phyloP scores from a whole-genome alignment of 2,888 invertebrate genomes.

The Adelphocoris suturalis region DNA sequence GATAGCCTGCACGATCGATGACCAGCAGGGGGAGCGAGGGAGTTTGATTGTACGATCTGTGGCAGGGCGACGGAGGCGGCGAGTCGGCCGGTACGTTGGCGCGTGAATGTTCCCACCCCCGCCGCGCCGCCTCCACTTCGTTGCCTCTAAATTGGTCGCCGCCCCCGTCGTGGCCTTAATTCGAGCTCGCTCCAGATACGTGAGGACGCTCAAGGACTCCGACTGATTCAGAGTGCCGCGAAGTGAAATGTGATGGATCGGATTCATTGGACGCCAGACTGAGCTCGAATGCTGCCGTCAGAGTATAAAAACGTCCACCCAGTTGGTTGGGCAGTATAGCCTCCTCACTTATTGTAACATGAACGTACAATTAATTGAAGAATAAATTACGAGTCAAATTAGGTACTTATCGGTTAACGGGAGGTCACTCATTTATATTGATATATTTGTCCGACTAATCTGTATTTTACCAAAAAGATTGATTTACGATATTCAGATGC shows the following conservation, averaged over 20 bases:
- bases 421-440: too few relatives aligned
- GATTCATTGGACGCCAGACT: not conserved
- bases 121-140: conserved; percentile 38
- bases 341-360: too few relatives aligned
- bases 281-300: not conserved
- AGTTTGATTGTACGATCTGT: not conserved
- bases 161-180: conserved; percentile 57
- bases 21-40: too few relatives aligned
- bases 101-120: not conserved
- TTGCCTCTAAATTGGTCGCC: conserved; percentile 55
- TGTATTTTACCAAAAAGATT: too few relatives aligned
- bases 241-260: not conserved
- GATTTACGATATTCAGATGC: too few relatives aligned
- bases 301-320: not conserved
- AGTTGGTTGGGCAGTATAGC: too few relatives aligned
- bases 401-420: too few relatives aligned
- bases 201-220: conserved; percentile 59
- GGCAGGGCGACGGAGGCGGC: not conserved
- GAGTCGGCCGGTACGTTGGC: not conserved
- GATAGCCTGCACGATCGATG: too few relatives aligned
- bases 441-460: too few relatives aligned
- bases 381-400: too few relatives aligned
- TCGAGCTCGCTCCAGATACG: conserved; percentile 54
- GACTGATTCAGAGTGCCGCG: not conserved
- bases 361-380: too few relatives aligned